Percentiles rank a stretch among this genome's conserved stretches.
phyloP scores from a whole-genome alignment of 2,888 invertebrate species.

The Caenorhabditis sp. region DNA sequence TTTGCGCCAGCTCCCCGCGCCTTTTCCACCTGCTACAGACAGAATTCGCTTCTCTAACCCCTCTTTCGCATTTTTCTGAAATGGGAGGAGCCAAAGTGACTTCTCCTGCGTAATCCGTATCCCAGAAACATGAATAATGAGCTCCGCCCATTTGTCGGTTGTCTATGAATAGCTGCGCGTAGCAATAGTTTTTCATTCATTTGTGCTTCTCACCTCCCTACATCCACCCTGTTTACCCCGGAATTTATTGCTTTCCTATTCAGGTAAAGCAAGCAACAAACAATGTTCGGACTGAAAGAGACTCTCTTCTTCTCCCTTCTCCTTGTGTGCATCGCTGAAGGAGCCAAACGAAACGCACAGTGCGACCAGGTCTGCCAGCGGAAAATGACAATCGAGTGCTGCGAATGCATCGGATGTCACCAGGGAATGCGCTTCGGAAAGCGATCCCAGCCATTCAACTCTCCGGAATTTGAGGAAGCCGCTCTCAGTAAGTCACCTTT shows the following conservation, averaged over 20 bases:
- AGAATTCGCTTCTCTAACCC: constrained; percentile 1
- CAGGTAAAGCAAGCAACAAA: no score
- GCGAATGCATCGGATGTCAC: constrained; percentile 63
- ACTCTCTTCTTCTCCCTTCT: constrained; percentile 5
- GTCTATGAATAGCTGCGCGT: constrained; percentile 3
- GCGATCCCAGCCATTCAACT: constrained; percentile 32
- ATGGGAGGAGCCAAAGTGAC: constrained; percentile 20
- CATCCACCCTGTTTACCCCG: background rate
- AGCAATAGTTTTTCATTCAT: background rate
- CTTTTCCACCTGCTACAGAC: constrained; percentile 24
- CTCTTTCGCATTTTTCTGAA: constrained; percentile 5
- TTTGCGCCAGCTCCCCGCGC: constrained; percentile 17
- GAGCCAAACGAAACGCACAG: constrained; percentile 55
- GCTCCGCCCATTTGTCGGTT: constrained; percentile 18
- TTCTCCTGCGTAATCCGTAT: constrained; percentile 17
- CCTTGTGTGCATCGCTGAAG: constrained; percentile 13
- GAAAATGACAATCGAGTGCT: constrained; percentile 63
- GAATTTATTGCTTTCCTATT: background rate
- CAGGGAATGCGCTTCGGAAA: constrained; percentile 61
- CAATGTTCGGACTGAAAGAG: constrained; percentile 41
- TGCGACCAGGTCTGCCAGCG: constrained; percentile 58
- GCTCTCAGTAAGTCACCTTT: constrained; percentile 4
- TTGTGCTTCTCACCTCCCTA: background rate
- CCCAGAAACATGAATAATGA: constrained; percentile 32
- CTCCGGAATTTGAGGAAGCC: constrained; percentile 32